Conservation (phyloP, 2,797 vertebrate genomes). For the Alectoris magna region DNA sequence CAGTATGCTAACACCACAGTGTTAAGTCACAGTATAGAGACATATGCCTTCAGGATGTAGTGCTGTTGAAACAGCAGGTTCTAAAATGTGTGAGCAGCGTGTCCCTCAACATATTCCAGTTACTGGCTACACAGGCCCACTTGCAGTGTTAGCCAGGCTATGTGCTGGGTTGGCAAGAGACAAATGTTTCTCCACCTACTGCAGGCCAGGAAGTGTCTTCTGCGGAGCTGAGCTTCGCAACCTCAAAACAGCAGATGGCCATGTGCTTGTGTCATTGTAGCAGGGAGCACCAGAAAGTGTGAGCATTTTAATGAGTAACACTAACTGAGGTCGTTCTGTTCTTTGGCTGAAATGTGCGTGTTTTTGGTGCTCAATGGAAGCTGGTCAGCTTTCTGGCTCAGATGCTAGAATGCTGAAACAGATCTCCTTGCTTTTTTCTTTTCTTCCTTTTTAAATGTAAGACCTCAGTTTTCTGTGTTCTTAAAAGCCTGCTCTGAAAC, state of each 20-base stretch:
- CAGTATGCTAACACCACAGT: neutral
- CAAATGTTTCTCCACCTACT: slow-evolving; percentile 52
- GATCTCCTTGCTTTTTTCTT: neutral
- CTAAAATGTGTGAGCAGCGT: neutral
- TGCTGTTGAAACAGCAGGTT: neutral
- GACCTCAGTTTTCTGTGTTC: slow-evolving; percentile 46
- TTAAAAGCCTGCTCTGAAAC: slow-evolving; percentile 29
- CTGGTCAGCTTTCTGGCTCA: slow-evolving; percentile 32
- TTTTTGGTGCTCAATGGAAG: neutral
- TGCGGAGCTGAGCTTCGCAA: slow-evolving; percentile 35
- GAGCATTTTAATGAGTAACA: slow-evolving; percentile 44
- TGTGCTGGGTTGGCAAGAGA: neutral
- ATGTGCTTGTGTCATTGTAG: slow-evolving; percentile 25
- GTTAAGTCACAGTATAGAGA: neutral
- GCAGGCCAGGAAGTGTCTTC: slow-evolving; percentile 59
- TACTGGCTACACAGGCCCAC: neutral
- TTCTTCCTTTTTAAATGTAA: neutral
- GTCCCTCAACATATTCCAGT: neutral
- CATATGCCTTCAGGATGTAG: neutral
- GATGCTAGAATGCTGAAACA: slow-evolving; percentile 21
- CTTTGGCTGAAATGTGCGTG: neutral
- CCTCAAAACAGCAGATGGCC: slow-evolving; percentile 65
- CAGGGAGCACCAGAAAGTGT: slow-evolving; percentile 45
- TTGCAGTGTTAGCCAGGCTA: neutral
- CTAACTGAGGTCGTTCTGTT: slow-evolving; percentile 44